Base-by-base conservation (phyloP, 1,140 invertebrate species). In the Macrostomum lignano region DNA sequence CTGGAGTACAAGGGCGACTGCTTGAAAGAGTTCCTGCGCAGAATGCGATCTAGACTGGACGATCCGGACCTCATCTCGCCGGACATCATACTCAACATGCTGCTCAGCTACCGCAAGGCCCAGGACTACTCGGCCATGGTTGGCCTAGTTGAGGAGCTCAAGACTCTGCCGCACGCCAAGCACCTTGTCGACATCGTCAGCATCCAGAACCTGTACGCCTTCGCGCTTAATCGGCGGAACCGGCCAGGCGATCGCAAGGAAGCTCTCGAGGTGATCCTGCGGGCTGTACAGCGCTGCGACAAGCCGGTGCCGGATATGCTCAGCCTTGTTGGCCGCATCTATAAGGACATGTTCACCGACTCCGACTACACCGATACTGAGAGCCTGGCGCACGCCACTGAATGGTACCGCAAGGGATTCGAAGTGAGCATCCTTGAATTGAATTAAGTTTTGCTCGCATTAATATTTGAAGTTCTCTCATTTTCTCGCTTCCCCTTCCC, bases 301-400 rank as follows among this genome's bases (percentile, higher is more conserved):
- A 28, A 15, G 9, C n/a, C n/a, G 9, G 9, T n/a, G 1, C 53
- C 65, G 9, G 91, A 98, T 54, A 84, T 94, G 69, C 55, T 98
- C n/a, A 93, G 91, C 49, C 64, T 98, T 1, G 93, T 84, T 56
- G 88, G 88, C 1, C 67, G 88, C 36, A 94, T 96, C 48, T 93
- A 94, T 52, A 98, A 98, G 58, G 88, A 98, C 57, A 84, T 75
- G 51, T 98, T 94, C 61, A 77, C 91, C 13, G 82, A 93, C 61
- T 86, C 78, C 23, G 67, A 74, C 40, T 84, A 86, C 49, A 67
- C 66, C 1, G 84, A 96, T 52, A 65, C 68, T 45, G 71, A 74
- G 17, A 79, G 77, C 46, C 62, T 96, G 34, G 66, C 74, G 20
- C 72, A 74, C 61, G 86, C 88, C 17, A 94, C 94, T 43, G 67